Evolutionary conservation across 2,797 vertebrate species (phyloP).

Genomic region (Salarias fasciatus): DNA sequence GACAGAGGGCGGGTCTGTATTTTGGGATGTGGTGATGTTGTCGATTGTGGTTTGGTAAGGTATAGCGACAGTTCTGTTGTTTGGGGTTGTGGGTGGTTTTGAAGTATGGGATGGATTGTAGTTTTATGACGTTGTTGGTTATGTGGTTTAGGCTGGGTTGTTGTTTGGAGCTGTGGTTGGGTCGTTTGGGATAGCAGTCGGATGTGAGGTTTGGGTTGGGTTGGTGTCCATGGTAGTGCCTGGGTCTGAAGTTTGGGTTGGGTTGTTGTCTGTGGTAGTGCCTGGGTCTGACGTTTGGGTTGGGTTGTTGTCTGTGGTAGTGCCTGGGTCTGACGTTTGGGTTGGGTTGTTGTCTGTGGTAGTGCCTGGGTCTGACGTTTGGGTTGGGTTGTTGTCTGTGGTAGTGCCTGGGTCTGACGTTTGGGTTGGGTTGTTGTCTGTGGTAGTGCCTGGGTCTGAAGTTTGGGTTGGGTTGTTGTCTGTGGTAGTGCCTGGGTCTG

Average conservation of each 20-base stretch:
- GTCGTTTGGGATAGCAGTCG: background rate
- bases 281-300: background rate
- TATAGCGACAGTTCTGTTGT: background rate
- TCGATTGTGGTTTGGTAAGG: background rate
- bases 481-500: conserved; percentile 5
- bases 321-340: background rate
- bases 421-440: conserved; percentile 9
- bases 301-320: background rate
- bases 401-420: background rate
- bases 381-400: background rate
- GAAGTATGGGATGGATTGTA: conserved; percentile 18
- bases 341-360: background rate
- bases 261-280: background rate
- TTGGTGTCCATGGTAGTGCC: conserved; percentile 10
- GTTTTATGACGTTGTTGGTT: conserved; percentile 5
- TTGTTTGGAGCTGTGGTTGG: conserved; percentile 14
- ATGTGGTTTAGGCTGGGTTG: conserved; percentile 5
- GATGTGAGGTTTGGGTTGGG: background rate
- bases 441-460: conserved; percentile 1
- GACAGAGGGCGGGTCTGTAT: too few species aligned
- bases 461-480: background rate
- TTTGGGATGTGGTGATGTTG: conserved; percentile 4
- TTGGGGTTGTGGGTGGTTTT: conserved; percentile 18
- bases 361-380: background rate
- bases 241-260: background rate